Percentiles rank a stretch among this genome's conserved stretches.
Conservation (phyloP, 2,797 vertebrate species). For the Cetoscarus ocellatus region DNA sequence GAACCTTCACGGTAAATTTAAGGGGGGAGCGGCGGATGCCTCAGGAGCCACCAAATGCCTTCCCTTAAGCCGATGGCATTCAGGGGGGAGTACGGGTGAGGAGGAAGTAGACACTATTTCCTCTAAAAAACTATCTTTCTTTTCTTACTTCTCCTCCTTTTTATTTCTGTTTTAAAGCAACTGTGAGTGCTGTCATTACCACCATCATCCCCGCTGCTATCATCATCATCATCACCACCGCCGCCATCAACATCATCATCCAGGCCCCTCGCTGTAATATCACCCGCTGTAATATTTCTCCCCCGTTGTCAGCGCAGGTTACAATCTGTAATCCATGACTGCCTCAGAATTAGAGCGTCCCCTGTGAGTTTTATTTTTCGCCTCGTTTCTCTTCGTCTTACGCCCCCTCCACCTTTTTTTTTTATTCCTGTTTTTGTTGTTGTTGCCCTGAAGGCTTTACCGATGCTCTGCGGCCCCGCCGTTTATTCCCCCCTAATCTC, state of each 20-base stretch:
- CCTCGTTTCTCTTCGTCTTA: constrained; percentile 77
- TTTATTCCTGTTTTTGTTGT: constrained; percentile 77
- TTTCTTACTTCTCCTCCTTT: constrained; percentile 13
- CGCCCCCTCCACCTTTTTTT: constrained; percentile 47
- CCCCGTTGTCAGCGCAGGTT: constrained; percentile 95
- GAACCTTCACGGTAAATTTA: constrained; percentile 92
- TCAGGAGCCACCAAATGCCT: constrained; percentile 94
- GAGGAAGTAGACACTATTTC: constrained; percentile 61
- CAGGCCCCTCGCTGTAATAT: constrained; percentile 85
- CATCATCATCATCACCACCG: constrained; percentile 65
- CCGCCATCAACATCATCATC: constrained; percentile 68
- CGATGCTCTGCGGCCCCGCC: constrained; percentile 90
- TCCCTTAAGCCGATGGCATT: constrained; percentile 94
- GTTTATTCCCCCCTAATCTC: constrained; percentile 88
- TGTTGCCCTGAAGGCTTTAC: constrained; percentile 92
- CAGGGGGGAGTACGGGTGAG: constrained; percentile 70
- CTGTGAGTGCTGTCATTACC: constrained; percentile 84
- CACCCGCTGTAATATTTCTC: constrained; percentile 90
- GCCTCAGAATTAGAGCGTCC: constrained; percentile 97
- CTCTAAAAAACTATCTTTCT: constrained; percentile 45
- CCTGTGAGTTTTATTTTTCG: constrained; percentile 87
- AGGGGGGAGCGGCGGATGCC: constrained; percentile 91
- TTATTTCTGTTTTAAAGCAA: constrained; percentile 89
- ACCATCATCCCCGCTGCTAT: constrained; percentile 82
- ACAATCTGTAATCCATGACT: constrained; percentile 98